phyloP scores from a whole-genome alignment of 2,113 vertebrate genomes.

The Pygoscelis adeliae region DNA sequence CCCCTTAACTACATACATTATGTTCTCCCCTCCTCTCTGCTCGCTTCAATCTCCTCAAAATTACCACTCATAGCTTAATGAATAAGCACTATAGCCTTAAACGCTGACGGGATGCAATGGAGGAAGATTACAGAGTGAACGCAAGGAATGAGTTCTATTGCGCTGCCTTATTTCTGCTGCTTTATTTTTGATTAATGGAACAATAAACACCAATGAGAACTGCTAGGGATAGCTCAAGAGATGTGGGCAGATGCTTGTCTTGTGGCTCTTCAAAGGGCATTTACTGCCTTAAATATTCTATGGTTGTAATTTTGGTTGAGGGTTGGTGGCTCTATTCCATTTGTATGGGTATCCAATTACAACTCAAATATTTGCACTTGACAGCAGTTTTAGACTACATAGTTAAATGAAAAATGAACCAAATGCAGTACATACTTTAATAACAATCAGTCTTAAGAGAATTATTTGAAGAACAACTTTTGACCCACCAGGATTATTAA shows the following conservation, averaged over 20 bases:
- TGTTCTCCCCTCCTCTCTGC: neutral
- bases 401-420: constrained; percentile 62
- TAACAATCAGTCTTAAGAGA: constrained; percentile 63
- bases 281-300: constrained; percentile 22
- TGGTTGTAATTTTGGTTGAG: constrained; percentile 32
- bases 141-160: neutral
- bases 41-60: neutral
- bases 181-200: constrained; percentile 16
- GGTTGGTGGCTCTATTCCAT: constrained; percentile 27
- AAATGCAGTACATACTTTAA: constrained; percentile 51
- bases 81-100: neutral
- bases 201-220: neutral
- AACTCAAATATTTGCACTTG: constrained; percentile 59
- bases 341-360: constrained; percentile 50
- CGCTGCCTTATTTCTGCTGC: neutral
- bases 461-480: constrained; percentile 61
- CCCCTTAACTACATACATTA: neutral
- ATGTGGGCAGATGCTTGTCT: neutral
- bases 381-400: constrained; percentile 54
- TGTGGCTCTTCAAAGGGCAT: neutral
- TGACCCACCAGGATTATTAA: constrained; percentile 68
- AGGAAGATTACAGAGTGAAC: neutral
- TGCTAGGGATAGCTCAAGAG: neutral
- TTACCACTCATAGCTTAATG: neutral
- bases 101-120: neutral